These are phyloP conservation scores for Canis aureus DNA, from an alignment of 2,113 vertebrate species.

Conservation along the genomic window DNA sequence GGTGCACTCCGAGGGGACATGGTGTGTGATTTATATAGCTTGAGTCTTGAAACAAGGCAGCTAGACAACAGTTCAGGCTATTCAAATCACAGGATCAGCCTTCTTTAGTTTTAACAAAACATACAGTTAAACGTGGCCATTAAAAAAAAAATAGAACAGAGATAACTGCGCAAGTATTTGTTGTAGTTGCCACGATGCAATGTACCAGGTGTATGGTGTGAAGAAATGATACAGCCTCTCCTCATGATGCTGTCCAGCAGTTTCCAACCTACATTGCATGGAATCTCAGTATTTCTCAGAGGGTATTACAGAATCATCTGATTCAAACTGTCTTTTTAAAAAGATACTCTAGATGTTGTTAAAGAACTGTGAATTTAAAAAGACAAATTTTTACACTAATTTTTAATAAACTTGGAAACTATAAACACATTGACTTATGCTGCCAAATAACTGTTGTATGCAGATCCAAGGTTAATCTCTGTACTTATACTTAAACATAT, in stretches of 20 bases:
- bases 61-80: background rate
- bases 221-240: background rate
- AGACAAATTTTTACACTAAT: background rate
- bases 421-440: background rate
- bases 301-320: background rate
- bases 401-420: conserved; percentile 19
- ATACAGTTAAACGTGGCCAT: background rate
- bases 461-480: background rate
- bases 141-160: background rate
- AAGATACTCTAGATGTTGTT: background rate
- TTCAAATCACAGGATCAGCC: background rate
- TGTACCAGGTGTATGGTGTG: background rate
- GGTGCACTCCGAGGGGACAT: background rate
- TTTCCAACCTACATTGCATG: background rate
- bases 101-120: background rate
- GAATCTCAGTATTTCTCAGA: background rate
- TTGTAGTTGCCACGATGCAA: background rate
- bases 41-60: background rate
- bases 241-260: background rate
- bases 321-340: conserved; percentile 1
- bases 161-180: background rate
- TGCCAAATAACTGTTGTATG: background rate
- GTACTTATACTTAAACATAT: conserved; percentile 32
- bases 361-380: conserved; percentile 9
- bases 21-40: background rate